These are phyloP conservation scores for Drosophila mettleri DNA, from an alignment of 2,888 invertebrate species.

Conservation along the genomic window DNA sequence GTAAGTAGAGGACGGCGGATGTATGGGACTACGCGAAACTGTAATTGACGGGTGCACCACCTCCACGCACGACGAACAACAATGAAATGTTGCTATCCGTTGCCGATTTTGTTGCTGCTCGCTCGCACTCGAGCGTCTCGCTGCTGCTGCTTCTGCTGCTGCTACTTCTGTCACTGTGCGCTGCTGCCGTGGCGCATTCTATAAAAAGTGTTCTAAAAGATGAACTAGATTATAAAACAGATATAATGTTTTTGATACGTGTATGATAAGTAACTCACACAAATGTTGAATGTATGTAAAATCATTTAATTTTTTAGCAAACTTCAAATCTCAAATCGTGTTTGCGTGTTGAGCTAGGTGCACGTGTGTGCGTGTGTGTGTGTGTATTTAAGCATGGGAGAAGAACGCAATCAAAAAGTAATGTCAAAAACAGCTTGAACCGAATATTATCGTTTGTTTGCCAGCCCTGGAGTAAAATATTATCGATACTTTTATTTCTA, in stretches of 20 bases:
- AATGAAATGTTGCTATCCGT: constrained; percentile 58
- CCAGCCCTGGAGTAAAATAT: neutral
- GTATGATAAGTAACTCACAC: constrained; percentile 65
- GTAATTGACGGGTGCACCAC: constrained; percentile 74
- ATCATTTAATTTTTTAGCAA: constrained; percentile 58
- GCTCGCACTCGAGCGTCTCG: constrained; percentile 43
- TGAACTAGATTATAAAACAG: constrained; percentile 28
- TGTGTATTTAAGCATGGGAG: constrained; percentile 45
- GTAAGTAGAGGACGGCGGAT: constrained; percentile 26
- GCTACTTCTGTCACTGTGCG: constrained; percentile 41
- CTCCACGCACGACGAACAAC: constrained; percentile 71
- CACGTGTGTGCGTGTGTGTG: constrained; percentile 52
- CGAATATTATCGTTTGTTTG: constrained; percentile 20
- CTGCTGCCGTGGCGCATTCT: constrained; percentile 59
- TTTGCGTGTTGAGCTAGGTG: constrained; percentile 37
- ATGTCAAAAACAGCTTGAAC: constrained; percentile 66
- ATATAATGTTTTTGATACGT: constrained; percentile 12
- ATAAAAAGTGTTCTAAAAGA: constrained; percentile 40
- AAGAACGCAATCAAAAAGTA: constrained; percentile 33
- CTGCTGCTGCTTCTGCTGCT: constrained; percentile 42
- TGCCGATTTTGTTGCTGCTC: constrained; percentile 55
- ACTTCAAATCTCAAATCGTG: constrained; percentile 40
- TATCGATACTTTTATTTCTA: neutral
- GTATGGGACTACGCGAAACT: constrained; percentile 56
- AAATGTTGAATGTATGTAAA: constrained; percentile 55